Evolutionary conservation across 2,113 vertebrate genomes (phyloP).

Genomic region (Phylloscopus whistleri): DNA sequence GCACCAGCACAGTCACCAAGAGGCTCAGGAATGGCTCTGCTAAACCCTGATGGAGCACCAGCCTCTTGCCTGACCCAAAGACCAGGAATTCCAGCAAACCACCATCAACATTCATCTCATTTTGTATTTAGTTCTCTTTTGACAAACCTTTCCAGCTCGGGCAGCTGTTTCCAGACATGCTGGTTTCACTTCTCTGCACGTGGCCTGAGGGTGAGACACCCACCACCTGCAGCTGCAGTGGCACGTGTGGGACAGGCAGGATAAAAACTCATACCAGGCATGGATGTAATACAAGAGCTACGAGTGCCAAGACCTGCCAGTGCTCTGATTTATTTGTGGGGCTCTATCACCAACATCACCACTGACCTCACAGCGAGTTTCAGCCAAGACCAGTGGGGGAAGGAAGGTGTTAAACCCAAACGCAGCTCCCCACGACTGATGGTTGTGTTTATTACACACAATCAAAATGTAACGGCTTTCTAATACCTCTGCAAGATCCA

Average conservation of each 20-base stretch:
- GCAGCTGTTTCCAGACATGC: background rate
- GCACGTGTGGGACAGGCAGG: background rate
- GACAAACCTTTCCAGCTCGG: too few species aligned
- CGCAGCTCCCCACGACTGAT: background rate
- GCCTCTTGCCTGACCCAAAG: background rate
- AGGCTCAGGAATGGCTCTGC: background rate
- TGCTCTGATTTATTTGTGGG: background rate
- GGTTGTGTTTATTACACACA: background rate
- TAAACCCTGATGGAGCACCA: background rate
- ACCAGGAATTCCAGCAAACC: background rate
- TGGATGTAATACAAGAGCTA: accelerated
- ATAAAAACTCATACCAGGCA: background rate
- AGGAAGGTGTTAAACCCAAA: background rate
- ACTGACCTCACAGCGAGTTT: background rate
- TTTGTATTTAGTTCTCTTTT: background rate
- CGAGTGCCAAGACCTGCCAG: background rate
- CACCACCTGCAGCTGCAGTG: background rate
- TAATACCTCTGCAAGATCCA: background rate
- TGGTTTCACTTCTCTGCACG: background rate
- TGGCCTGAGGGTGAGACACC: background rate
- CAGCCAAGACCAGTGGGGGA: background rate
- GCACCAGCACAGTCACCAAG: accelerated
- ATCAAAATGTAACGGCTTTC: background rate
- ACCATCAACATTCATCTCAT: accelerated
- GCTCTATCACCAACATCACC: background rate